Conservation (phyloP, 2,113 vertebrate genomes). For the Xiphias gladius region DNA sequence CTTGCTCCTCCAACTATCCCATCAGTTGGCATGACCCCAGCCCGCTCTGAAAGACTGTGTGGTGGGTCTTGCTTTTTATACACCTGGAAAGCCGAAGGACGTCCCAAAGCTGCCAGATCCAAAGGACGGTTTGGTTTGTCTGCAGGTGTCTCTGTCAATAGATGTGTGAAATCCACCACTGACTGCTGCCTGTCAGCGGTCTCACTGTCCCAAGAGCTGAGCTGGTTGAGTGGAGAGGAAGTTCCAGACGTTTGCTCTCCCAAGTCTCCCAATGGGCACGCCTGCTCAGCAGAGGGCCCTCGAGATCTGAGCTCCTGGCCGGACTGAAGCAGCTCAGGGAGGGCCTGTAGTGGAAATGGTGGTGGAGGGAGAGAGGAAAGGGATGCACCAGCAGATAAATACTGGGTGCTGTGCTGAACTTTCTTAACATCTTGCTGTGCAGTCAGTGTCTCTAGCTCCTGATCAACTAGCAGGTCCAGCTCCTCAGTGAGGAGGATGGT, state of each 20-base stretch:
- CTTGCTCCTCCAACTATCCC: conserved; percentile 26
- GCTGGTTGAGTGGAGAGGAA: conserved; percentile 50
- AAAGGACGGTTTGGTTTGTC: conserved; percentile 52
- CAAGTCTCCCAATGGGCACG: neutral
- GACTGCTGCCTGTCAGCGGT: neutral
- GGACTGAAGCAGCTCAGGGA: conserved; percentile 76
- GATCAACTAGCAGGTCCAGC: conserved; percentile 87
- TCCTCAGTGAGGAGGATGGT: conserved; percentile 82
- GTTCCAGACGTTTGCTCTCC: conserved; percentile 19
- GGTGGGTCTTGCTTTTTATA: conserved; percentile 76
- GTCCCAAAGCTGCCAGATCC: conserved; percentile 66
- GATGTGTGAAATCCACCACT: conserved; percentile 74
- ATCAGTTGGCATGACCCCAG: conserved; percentile 2
- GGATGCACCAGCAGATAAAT: conserved; percentile 18
- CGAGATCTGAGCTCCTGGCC: conserved; percentile 43
- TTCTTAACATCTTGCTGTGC: neutral
- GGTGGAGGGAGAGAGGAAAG: conserved; percentile 47
- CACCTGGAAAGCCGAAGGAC: conserved; percentile 83
- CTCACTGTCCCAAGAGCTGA: conserved; percentile 42
- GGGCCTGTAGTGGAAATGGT: conserved; percentile 50
- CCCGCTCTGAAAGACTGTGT: neutral
- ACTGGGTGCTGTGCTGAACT: neutral
- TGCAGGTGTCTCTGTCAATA: conserved; percentile 39
- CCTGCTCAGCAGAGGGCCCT: conserved; percentile 16
- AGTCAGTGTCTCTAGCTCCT: conserved; percentile 83